Evolutionary conservation across 2,797 vertebrate genomes (phyloP).

Genomic region (Ispidina picta): DNA sequence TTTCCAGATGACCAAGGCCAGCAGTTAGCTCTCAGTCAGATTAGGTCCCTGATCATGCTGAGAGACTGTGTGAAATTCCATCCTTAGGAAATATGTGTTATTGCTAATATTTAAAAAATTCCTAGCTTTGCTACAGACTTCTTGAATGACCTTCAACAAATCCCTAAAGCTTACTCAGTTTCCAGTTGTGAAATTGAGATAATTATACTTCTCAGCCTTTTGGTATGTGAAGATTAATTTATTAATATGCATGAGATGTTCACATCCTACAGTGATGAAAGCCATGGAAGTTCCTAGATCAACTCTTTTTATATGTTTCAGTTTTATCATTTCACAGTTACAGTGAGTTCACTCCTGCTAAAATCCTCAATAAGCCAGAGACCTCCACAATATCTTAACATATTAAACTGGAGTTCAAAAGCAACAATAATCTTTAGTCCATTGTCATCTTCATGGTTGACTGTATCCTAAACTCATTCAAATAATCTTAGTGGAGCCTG

Average conservation of each 20-base stretch:
- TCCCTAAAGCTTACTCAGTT: background rate
- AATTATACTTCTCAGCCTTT: background rate
- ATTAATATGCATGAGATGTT: constrained; percentile 26
- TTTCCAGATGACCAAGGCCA: background rate
- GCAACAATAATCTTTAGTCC: background rate
- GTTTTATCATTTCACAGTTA: background rate
- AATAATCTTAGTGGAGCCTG: background rate
- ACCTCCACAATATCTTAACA: background rate
- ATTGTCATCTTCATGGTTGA: background rate
- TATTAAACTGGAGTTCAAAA: background rate
- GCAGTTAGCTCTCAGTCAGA: background rate
- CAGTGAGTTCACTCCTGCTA: background rate
- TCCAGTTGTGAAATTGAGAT: background rate
- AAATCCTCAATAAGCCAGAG: background rate
- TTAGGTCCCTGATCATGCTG: background rate
- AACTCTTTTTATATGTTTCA: background rate
- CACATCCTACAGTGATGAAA: background rate
- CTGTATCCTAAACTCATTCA: background rate
- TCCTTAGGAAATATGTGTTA: background rate
- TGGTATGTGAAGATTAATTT: constrained; percentile 1
- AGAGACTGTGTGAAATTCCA: background rate
- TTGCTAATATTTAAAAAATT: background rate
- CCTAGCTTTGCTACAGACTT: background rate
- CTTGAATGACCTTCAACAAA: constrained; percentile 18
- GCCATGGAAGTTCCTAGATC: background rate